Conservation (phyloP, 2,888 invertebrate genomes). For the Cantharis flavilabris region DNA sequence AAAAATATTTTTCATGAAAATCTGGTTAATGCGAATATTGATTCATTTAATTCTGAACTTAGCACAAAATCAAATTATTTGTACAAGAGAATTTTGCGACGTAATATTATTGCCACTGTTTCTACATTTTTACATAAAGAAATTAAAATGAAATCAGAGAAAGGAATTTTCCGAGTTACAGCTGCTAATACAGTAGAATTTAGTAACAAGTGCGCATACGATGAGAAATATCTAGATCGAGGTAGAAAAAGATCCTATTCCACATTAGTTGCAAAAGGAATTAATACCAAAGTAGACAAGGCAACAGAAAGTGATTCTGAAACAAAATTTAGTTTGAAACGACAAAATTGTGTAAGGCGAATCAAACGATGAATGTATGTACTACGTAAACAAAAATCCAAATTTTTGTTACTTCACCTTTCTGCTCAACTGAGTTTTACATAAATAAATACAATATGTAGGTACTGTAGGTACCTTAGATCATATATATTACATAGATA, state of each 20-base stretch:
- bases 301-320: conserved; percentile 46
- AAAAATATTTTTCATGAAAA: conserved; percentile 42
- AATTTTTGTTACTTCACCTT: no score
- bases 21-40: conserved; percentile 31
- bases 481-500: no score
- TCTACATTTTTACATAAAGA: not conserved
- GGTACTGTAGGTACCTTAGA: no score
- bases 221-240: conserved; percentile 51
- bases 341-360: conserved; percentile 64
- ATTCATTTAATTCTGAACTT: conserved; percentile 52
- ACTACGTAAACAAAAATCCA: not conserved
- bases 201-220: conserved; percentile 45
- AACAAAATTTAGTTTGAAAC: conserved; percentile 53
- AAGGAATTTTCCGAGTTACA: conserved; percentile 37
- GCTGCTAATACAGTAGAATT: conserved; percentile 52
- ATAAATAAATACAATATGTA: no score
- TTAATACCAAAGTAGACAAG: conserved; percentile 33
- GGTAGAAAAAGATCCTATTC: conserved; percentile 27
- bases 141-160: conserved; percentile 34
- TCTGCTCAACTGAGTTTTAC: no score
- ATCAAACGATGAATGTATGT: conserved; percentile 49
- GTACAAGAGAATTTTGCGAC: conserved; percentile 48
- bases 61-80: conserved; percentile 46
- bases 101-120: conserved; percentile 26
- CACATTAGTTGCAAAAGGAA: conserved; percentile 30